Conservation (phyloP, 1,140 invertebrate genomes). For the Thaumatotibia leucotreta region DNA sequence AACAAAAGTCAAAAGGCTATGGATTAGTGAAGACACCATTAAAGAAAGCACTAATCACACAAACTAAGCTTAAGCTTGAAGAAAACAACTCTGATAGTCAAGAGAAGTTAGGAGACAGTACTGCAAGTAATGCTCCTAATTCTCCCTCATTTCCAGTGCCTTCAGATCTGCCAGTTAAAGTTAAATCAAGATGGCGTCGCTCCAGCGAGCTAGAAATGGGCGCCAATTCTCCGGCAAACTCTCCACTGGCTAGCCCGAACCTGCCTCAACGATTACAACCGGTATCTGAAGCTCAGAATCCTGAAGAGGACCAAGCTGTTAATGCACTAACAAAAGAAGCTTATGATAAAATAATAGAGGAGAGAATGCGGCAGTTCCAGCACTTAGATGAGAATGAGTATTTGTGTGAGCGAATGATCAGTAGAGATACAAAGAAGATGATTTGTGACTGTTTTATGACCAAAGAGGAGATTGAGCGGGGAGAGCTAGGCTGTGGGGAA, state of each 20-base stretch:
- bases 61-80: slow-evolving; percentile 64
- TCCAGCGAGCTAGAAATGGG: slow-evolving; percentile 90
- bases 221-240: slow-evolving; percentile 62
- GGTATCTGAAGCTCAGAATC: slow-evolving; percentile 41
- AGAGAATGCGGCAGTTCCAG: slow-evolving; percentile 87
- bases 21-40: slow-evolving; percentile 75
- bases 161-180: slow-evolving; percentile 85
- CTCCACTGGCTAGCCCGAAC: slow-evolving; percentile 60
- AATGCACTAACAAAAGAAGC: slow-evolving; percentile 57
- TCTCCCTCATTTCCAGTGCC: slow-evolving; percentile 66
- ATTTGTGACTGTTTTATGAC: slow-evolving; percentile 96
- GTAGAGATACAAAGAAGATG: slow-evolving; percentile 95
- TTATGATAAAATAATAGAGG: slow-evolving; percentile 80
- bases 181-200: slow-evolving; percentile 90
- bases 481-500: slow-evolving; percentile 93
- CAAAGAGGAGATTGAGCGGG: slow-evolving; percentile 89
- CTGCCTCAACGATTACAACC: slow-evolving; percentile 44
- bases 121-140: slow-evolving; percentile 36
- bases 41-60: slow-evolving; percentile 69
- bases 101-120: slow-evolving; percentile 45
- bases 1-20: slow-evolving; percentile 78
- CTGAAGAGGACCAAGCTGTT: slow-evolving; percentile 33
- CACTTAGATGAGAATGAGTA: slow-evolving; percentile 91
- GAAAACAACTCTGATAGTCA: slow-evolving; percentile 65
- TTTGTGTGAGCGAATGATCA: slow-evolving; percentile 86